These are phyloP conservation scores for Oryzias sinensis DNA, from an alignment of 2,797 vertebrate species.

Conservation along the genomic window DNA sequence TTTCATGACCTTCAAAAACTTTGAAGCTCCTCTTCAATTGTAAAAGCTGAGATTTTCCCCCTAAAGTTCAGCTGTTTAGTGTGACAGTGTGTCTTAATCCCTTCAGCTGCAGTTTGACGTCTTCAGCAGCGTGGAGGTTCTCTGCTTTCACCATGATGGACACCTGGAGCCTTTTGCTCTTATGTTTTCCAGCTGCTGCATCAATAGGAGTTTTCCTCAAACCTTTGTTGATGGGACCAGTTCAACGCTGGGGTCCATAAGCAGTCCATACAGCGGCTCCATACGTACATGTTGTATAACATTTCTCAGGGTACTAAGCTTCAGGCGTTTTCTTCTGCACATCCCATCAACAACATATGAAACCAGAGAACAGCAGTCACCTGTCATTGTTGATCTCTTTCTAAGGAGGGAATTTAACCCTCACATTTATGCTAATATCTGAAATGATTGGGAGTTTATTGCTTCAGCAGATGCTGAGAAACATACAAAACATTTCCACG, in stretches of 20 bases:
- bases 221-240: constrained; percentile 3
- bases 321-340: constrained; percentile 6
- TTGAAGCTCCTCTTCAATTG: too few relatives aligned
- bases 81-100: neutral
- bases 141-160: constrained; percentile 19
- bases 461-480: constrained; percentile 65
- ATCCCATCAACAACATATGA: constrained; percentile 19
- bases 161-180: constrained; percentile 11
- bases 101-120: neutral
- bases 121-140: constrained; percentile 4
- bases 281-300: constrained; percentile 7
- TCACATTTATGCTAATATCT: too few relatives aligned
- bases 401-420: too few relatives aligned
- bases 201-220: constrained; percentile 16
- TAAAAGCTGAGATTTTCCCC: too few relatives aligned
- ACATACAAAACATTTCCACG: constrained; percentile 54
- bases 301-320: constrained; percentile 18
- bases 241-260: constrained; percentile 8
- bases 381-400: constrained; percentile 3
- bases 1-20: too few relatives aligned
- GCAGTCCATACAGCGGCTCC: constrained; percentile 10
- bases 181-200: constrained; percentile 23
- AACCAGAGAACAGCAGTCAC: constrained; percentile 7
- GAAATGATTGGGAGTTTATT: too few relatives aligned
- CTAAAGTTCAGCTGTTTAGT: constrained; percentile 1